These are phyloP conservation scores for Caenorhabditis afra DNA, from an alignment of 2,888 invertebrate species.

Conservation along the genomic window DNA sequence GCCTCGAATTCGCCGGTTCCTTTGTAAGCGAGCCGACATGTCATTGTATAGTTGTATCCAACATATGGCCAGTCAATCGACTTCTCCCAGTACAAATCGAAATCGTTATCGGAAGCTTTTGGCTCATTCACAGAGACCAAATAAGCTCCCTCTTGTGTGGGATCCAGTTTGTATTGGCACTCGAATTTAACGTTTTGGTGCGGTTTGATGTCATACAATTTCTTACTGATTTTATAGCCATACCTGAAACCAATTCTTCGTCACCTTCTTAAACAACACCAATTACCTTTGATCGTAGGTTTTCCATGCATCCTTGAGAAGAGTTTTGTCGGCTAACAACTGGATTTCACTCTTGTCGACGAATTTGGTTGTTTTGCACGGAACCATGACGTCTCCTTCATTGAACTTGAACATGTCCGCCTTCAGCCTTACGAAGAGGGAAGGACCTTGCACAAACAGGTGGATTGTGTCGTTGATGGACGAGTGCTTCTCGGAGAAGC, in stretches of 20 bases:
- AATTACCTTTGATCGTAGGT: constrained; percentile 57
- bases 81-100: constrained; percentile 56
- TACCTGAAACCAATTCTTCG: constrained; percentile 40
- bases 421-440: constrained; percentile 43
- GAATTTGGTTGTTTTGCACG: constrained; percentile 57
- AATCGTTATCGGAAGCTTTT: constrained; percentile 16
- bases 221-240: constrained; percentile 56
- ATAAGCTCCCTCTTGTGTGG: constrained; percentile 10
- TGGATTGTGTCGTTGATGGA: constrained; percentile 57
- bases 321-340: constrained; percentile 48
- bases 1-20: constrained; percentile 13
- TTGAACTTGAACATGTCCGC: constrained; percentile 27
- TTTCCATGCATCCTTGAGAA: constrained; percentile 58
- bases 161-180: constrained; percentile 34
- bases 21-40: constrained; percentile 30
- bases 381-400: constrained; percentile 47
- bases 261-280: no score
- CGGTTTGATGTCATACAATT: constrained; percentile 27
- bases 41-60: constrained; percentile 47
- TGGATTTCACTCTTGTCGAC: constrained; percentile 44
- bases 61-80: constrained; percentile 59
- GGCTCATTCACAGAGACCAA: constrained; percentile 36
- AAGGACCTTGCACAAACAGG: constrained; percentile 56
- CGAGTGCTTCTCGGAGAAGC: constrained; percentile 37
- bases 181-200: constrained; percentile 32